Evolutionary conservation across 2,888 invertebrate species (phyloP), one percentile per base, ranked within the genome.

Genomic region (Trichogramma evanescens): DNA sequence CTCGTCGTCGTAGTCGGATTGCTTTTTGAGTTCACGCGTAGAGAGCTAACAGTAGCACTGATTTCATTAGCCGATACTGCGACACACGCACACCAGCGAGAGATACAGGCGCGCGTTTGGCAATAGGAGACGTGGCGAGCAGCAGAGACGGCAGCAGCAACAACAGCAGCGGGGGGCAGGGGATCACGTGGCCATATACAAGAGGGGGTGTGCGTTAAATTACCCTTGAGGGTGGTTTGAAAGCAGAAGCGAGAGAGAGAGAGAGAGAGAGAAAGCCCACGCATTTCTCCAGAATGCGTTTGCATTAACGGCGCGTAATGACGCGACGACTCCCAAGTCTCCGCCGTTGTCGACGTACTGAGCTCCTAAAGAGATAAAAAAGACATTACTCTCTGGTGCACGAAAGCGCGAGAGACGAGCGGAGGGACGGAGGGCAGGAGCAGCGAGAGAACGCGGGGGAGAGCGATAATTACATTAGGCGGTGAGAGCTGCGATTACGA

Each of bases 11-110:
- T 26, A 26, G 26, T 26, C 26, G 26, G 26, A 26, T 38, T 7
- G 41, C 8, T 6, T 48, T 13, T 8, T 13, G 48, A n/a, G n/a
- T 6, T 6, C 48, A n/a, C 48, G 48, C 9, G 51, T 26, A 6
- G 6, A 48, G 26, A 45, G 26, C 26, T 26, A 26, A 26, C 26
- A 26, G 50, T n/a, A 44, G 71, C 72, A 71, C 73, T 74, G 77
- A 77, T 77, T 76, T 77, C 76, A 76, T 77, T 77, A 77, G 72
- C 67, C 72, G 73, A 76, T 74, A 74, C 68, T 8, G 46, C 46
- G 38, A 13, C 8, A n/a, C 26, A 44, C 48, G 43, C 48, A 8
- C 43, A 13, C 13, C 54, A 39, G 8, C n/a, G 51, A 53, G 57
- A 8, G 51, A 41, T 38, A 42, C 39, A 46, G 50, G 40, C 13